phyloP scores from a whole-genome alignment of 2,888 invertebrate species.

The Brenthis daphne region DNA sequence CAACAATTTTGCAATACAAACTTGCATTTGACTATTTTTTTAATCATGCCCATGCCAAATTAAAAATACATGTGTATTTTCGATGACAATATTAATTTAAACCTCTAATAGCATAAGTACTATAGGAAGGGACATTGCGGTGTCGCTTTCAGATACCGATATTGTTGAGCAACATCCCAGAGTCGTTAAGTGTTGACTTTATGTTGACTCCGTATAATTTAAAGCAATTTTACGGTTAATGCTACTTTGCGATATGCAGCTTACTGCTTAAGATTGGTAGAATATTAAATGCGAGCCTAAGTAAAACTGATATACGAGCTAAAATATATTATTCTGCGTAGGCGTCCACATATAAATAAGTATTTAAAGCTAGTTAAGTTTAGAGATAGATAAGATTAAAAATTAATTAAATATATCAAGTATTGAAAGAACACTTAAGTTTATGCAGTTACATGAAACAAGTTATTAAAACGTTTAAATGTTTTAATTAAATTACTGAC shows the following conservation, averaged over 20 bases:
- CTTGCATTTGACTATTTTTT: too few relatives aligned
- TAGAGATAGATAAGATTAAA: slow-evolving; percentile 9
- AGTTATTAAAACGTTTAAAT: too few relatives aligned
- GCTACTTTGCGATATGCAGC: slow-evolving; percentile 34
- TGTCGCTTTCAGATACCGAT: slow-evolving; percentile 27
- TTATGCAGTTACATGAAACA: not conserved
- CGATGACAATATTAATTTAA: not conserved
- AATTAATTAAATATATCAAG: not conserved
- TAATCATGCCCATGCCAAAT: too few relatives aligned
- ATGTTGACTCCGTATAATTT: slow-evolving; percentile 34
- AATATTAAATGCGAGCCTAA: slow-evolving; percentile 26
- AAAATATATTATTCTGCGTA: slow-evolving; percentile 12
- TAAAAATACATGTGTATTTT: too few relatives aligned
- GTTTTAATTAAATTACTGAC: not conserved
- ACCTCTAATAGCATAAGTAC: slow-evolving; percentile 3
- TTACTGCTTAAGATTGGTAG: slow-evolving; percentile 29
- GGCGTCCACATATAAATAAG: slow-evolving; percentile 9
- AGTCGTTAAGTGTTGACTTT: slow-evolving; percentile 31
- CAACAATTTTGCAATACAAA: too few relatives aligned
- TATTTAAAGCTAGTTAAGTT: not conserved
- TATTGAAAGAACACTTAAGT: not conserved
- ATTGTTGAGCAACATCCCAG: slow-evolving; percentile 25
- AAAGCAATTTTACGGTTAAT: slow-evolving; percentile 33
- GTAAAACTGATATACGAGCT: slow-evolving; percentile 27
- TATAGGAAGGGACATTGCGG: not conserved